These are phyloP conservation scores for Struthio camelus DNA, from an alignment of 2,113 vertebrate species.

Conservation along the genomic window DNA sequence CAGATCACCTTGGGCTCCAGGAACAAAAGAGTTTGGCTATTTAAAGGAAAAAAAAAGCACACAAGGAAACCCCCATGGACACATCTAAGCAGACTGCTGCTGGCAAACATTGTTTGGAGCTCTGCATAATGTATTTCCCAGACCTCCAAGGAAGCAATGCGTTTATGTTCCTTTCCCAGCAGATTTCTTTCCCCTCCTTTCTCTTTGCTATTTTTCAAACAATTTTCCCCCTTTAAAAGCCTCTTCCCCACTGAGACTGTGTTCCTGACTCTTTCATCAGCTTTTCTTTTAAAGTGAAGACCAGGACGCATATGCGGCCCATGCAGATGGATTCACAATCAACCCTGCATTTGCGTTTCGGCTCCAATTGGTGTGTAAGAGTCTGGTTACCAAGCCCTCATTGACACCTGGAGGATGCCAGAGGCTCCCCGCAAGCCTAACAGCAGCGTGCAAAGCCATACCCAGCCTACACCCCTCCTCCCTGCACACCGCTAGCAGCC, in stretches of 20 bases:
- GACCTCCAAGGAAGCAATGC: slow-evolving; percentile 61
- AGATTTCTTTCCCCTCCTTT: slow-evolving; percentile 48
- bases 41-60: background rate
- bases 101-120: slow-evolving; percentile 62
- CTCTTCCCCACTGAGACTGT: slow-evolving; percentile 35
- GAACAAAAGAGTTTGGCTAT: slow-evolving; percentile 7
- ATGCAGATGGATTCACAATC: background rate
- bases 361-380: background rate
- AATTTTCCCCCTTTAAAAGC: slow-evolving; percentile 47
- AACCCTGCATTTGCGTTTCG: background rate
- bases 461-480: background rate
- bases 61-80: slow-evolving; percentile 54
- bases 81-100: slow-evolving; percentile 58
- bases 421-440: background rate
- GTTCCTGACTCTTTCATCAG: slow-evolving; percentile 52
- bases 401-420: rapidly evolving
- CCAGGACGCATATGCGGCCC: background rate
- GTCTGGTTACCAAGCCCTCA: background rate
- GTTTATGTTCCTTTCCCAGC: slow-evolving; percentile 49
- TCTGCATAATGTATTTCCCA: slow-evolving; percentile 64
- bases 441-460: background rate
- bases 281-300: background rate
- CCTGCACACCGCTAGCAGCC: background rate
- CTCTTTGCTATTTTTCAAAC: slow-evolving; percentile 56
- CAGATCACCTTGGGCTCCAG: slow-evolving; percentile 27